Conservation (phyloP, 2,888 invertebrate species). For the Rhopalosiphum nymphaeae region DNA sequence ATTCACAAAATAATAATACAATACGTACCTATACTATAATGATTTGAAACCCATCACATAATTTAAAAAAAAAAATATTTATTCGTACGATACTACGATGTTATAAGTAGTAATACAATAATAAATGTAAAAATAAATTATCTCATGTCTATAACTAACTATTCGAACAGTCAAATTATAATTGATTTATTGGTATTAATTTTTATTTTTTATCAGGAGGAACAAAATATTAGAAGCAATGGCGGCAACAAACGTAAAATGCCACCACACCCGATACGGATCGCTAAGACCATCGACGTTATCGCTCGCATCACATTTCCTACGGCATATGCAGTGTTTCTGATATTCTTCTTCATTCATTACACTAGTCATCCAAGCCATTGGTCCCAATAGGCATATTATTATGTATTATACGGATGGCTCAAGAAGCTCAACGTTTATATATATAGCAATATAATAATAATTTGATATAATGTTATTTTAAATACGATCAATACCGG, state of each 20-base stretch:
- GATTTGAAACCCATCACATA: background rate
- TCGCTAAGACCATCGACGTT: conserved; percentile 94
- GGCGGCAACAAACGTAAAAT: conserved; percentile 74
- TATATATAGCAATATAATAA: conserved; percentile 50
- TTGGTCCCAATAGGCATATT: conserved; percentile 45
- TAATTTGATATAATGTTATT: conserved; percentile 23
- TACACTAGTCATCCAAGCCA: conserved; percentile 72
- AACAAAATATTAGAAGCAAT: conserved; percentile 47
- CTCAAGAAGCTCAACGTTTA: conserved; percentile 63
- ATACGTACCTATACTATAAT: background rate
- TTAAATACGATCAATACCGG: conserved; percentile 1
- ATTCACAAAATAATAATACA: background rate
- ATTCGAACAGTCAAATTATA: background rate
- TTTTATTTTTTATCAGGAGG: conserved; percentile 34
- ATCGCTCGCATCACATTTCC: conserved; percentile 95
- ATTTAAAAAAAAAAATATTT: background rate
- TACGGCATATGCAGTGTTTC: conserved; percentile 91
- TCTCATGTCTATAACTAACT: background rate
- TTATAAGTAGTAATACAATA: background rate
- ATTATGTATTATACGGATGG: conserved; percentile 34
- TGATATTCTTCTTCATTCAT: conserved; percentile 95
- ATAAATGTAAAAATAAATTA: background rate
- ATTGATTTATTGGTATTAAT: background rate
- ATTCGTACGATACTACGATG: background rate
- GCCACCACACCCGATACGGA: conserved; percentile 91